phyloP scores from a whole-genome alignment of 1,140 invertebrate genomes.

The Linepithema humile region DNA sequence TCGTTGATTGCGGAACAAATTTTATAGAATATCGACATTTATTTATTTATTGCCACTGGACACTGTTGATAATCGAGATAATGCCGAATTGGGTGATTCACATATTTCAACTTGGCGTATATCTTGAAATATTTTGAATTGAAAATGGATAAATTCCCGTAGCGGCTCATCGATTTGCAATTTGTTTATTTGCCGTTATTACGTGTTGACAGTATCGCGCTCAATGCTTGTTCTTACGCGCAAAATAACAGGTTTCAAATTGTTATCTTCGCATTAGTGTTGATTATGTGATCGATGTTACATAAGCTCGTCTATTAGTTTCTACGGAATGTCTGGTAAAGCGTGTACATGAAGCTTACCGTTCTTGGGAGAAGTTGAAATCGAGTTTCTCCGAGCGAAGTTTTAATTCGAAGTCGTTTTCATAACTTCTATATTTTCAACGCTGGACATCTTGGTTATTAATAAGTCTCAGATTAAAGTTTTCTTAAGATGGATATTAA shows the following conservation, averaged over 20 bases:
- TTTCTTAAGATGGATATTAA: conserved; percentile 45
- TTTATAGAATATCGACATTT: background rate
- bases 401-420: conserved; percentile 48
- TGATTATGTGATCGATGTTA: conserved; percentile 22
- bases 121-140: background rate
- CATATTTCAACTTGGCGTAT: background rate
- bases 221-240: background rate
- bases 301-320: background rate
- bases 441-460: conserved; percentile 25
- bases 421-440: conserved; percentile 33
- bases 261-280: background rate
- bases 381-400: conserved; percentile 36
- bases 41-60: conserved; percentile 4
- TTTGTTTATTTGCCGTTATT: background rate
- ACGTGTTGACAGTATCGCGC: background rate
- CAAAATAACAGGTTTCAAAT: conserved; percentile 7
- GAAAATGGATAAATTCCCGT: background rate
- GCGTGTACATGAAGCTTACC: background rate
- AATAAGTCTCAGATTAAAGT: conserved; percentile 49
- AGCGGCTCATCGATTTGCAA: background rate
- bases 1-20: background rate
- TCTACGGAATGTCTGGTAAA: background rate
- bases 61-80: conserved; percentile 6
- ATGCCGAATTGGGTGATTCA: background rate
- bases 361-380: conserved; percentile 29